Evolutionary conservation across 2,113 vertebrate species (phyloP), one percentile per base, ranked within the genome.

Genomic region (Nanorana parkeri): DNA sequence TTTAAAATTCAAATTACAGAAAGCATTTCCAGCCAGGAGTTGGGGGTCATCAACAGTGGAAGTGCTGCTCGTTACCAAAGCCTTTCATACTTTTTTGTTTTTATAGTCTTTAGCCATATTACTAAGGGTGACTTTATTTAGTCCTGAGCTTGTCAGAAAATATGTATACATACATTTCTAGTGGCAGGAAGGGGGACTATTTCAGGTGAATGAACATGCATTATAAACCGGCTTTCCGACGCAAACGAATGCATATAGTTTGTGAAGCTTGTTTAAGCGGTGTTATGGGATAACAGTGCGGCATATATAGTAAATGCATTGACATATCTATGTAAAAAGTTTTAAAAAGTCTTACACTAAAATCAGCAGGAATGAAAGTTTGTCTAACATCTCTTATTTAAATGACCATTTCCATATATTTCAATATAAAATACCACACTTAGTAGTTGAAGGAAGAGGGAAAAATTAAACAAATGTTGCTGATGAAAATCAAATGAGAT

Each of bases 391-490:
- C 4, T 54, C 51, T 67, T 55, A 61, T 89, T 89, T 72, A 91
- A 47, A 85, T 47, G 88, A 85, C 87, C 89, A 90, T 85, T 85
- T 90, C 52, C 83, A 87, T 90, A 91, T 84, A 87, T 84, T 90
- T 92, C 89, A 88, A 86, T 75, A 74, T 20, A 73, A 78, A 90
- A 90, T 89, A 92, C 85, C 89, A 91, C 90, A 88, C 83, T 90
- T 89, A 81, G 58, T 86, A 58, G 69, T 20, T 54, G 60, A 83
- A 84, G 32, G 20, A 69, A 80, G 85, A 72, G 84, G 56, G 26
- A 72, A 78, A 86, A 76, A 88, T 69, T 80, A 85, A 85, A 47
- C 0, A 87, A 86, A 88, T 89, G 89, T 90, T 91, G 87, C 79
- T 85, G 5, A 41, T 75, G 32, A 11, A 61, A 75, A 86, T 92